Conservation (phyloP, 2,888 invertebrate species). For the Campopleginae sp. region DNA sequence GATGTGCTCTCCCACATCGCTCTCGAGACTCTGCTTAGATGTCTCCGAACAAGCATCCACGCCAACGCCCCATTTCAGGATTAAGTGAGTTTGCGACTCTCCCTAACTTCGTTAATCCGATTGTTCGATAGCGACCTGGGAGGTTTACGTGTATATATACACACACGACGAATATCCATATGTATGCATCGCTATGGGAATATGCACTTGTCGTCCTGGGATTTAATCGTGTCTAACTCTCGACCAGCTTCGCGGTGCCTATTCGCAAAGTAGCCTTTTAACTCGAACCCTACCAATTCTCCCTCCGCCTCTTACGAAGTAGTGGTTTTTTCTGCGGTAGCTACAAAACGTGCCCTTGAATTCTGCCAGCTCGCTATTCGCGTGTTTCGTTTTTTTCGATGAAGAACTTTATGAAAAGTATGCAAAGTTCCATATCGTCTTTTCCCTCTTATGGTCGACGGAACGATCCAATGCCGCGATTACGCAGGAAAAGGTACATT, state of each 20-base stretch:
- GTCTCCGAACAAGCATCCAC: background rate
- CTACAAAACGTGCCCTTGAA: background rate
- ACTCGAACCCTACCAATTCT: slow-evolving; percentile 2
- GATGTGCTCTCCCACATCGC: slow-evolving; percentile 73
- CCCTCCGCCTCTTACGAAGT: background rate
- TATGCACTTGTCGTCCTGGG: slow-evolving; percentile 76
- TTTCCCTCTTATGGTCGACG: background rate
- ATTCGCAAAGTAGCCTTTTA: slow-evolving; percentile 37
- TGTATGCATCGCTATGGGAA: slow-evolving; percentile 74
- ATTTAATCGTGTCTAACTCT: slow-evolving; percentile 27
- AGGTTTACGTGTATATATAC: slow-evolving; percentile 44
- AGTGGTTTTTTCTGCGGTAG: background rate
- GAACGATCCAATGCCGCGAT: background rate
- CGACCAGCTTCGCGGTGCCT: slow-evolving; percentile 1
- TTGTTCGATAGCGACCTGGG: slow-evolving; percentile 72
- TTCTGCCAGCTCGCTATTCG: background rate
- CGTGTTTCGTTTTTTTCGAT: background rate
- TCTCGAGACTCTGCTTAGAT: slow-evolving; percentile 44
- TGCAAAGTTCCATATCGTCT: background rate
- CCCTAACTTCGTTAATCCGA: slow-evolving; percentile 80
- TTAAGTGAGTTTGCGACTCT: slow-evolving; percentile 35
- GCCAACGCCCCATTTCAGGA: slow-evolving; percentile 57
- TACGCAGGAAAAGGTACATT: background rate
- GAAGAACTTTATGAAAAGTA: background rate
- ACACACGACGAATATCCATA: background rate